These are phyloP conservation scores for Gallinago media DNA, from an alignment of 2,113 vertebrate species.

Conservation along the genomic window DNA sequence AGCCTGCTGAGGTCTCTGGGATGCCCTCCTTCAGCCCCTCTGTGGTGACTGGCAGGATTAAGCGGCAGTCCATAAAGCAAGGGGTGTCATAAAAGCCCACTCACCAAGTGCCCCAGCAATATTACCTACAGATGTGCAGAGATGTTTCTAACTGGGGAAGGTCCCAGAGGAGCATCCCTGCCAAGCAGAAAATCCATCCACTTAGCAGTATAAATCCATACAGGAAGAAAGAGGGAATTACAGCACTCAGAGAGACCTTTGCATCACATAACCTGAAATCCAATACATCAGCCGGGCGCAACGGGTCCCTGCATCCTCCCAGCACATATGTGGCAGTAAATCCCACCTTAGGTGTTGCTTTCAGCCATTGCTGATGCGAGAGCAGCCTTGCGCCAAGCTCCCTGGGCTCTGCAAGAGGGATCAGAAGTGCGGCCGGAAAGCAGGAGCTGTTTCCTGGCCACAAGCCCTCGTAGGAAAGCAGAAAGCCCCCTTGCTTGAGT, in stretches of 20 bases:
- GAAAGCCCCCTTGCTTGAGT: background rate
- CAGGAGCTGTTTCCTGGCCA: background rate
- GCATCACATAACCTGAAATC: conserved; percentile 56
- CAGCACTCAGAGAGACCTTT: conserved; percentile 11
- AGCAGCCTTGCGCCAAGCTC: background rate
- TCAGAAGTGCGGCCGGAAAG: background rate
- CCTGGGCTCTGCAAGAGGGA: background rate
- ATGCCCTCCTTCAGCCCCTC: background rate
- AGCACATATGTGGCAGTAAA: conserved; percentile 36
- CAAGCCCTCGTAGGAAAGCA: background rate
- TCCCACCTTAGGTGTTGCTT: conserved; percentile 44
- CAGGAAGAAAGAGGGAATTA: conserved; percentile 66
- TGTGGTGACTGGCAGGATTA: accelerated
- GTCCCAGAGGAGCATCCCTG: conserved; percentile 35
- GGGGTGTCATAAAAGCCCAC: background rate
- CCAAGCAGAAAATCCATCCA: conserved; percentile 72
- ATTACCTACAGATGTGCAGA: conserved; percentile 58
- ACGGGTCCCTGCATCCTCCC: background rate
- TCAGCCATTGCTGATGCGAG: background rate
- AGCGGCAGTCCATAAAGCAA: conserved; percentile 14
- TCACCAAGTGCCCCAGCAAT: conserved; percentile 3
- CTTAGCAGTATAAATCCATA: conserved; percentile 64
- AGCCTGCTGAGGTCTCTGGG: accelerated
- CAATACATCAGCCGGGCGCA: conserved; percentile 21
- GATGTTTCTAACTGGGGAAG: conserved; percentile 50